Conservation (phyloP, 2,113 vertebrate species). For the Rhizomys pruinosus region DNA sequence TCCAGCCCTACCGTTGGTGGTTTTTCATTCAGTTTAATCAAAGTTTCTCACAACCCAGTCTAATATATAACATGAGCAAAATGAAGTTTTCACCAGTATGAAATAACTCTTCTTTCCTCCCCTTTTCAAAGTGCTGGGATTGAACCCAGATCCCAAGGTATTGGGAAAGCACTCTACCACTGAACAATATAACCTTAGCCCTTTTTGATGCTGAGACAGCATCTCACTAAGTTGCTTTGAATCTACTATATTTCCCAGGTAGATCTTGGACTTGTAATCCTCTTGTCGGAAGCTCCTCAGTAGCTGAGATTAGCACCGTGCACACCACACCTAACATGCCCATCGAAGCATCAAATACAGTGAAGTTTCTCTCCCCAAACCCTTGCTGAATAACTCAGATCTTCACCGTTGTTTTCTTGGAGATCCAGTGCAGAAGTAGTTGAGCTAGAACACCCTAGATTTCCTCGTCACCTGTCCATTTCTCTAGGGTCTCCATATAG, state of each 20-base stretch:
- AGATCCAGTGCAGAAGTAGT: not conserved
- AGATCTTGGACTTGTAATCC: not conserved
- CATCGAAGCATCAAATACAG: not conserved
- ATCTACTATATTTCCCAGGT: not conserved
- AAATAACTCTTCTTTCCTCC: not conserved
- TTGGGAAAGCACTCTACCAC: not conserved
- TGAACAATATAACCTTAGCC: not conserved
- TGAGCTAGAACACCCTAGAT: not conserved
- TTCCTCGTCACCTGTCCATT: not conserved
- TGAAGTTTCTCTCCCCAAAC: not conserved
- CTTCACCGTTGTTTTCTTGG: not conserved
- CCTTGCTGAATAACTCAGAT: not conserved
- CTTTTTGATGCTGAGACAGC: not conserved
- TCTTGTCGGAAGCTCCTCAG: not conserved
- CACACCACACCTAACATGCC: not conserved
- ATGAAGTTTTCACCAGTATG: not conserved
- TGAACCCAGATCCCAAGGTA: too few relatives aligned
- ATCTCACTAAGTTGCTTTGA: not conserved
- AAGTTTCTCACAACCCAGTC: not conserved
- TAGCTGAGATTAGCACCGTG: not conserved
- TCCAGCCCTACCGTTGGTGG: not conserved
- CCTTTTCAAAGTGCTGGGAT: not conserved
- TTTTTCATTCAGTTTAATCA: not conserved
- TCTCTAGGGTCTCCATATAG: not conserved
- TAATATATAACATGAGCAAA: not conserved